Conservation (phyloP, 2,797 vertebrate species). For the Nannoperca australis region DNA sequence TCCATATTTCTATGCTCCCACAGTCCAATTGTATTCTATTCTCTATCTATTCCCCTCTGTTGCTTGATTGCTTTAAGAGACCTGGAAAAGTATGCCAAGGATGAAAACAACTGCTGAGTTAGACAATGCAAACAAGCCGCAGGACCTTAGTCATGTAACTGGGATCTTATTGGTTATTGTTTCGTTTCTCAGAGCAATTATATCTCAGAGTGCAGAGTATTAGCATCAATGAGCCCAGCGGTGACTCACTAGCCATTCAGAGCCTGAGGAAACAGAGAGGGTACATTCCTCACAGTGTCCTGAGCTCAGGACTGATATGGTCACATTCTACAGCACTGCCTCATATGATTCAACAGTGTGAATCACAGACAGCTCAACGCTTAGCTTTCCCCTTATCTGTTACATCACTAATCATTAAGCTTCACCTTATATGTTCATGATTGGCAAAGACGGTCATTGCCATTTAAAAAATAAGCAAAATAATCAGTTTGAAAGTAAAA, state of each 20-base stretch:
- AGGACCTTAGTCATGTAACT: constrained; percentile 18
- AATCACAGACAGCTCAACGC: constrained; percentile 52
- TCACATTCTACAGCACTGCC: constrained; percentile 32
- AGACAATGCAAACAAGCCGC: constrained; percentile 28
- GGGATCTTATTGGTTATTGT: constrained; percentile 67
- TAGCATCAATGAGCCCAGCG: constrained; percentile 30
- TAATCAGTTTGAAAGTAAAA: neutral
- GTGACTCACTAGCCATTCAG: constrained; percentile 67
- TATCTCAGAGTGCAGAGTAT: constrained; percentile 44
- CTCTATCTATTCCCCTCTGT: constrained; percentile 21
- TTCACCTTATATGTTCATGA: constrained; percentile 44
- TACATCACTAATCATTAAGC: neutral
- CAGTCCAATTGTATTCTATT: constrained; percentile 27
- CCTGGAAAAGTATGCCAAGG: constrained; percentile 11
- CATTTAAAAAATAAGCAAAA: neutral
- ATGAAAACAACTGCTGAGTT: constrained; percentile 18
- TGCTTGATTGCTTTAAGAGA: constrained; percentile 30
- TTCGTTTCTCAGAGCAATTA: constrained; percentile 53
- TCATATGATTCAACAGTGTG: constrained; percentile 56
- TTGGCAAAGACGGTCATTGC: neutral
- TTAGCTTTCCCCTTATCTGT: neutral
- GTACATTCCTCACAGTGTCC: constrained; percentile 54
- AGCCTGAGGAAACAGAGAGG: constrained; percentile 66
- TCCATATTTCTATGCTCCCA: constrained; percentile 66
- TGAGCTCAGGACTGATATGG: constrained; percentile 35